Conservation (phyloP, 2,888 invertebrate genomes). For the Lottia gigantea region DNA sequence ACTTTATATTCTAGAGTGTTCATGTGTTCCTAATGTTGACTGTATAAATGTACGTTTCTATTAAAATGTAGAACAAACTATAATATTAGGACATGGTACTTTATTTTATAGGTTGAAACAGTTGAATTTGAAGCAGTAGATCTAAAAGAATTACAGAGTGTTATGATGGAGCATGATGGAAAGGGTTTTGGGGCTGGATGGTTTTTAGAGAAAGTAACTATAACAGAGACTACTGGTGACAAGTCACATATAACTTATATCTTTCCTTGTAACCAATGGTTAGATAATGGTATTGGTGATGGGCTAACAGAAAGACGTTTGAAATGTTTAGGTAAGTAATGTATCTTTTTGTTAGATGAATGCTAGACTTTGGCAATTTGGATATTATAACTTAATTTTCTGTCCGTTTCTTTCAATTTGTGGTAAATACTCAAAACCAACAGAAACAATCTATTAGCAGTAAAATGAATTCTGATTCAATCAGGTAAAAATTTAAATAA, state of each 20-base stretch:
- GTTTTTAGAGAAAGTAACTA: conserved; percentile 54
- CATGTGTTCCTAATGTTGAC: too few relatives aligned
- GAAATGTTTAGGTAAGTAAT: conserved; percentile 46
- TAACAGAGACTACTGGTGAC: conserved; percentile 45
- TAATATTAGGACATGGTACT: neutral
- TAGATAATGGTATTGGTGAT: conserved; percentile 61
- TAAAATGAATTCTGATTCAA: too few relatives aligned
- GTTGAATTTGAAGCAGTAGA: conserved; percentile 58
- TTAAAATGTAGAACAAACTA: too few relatives aligned
- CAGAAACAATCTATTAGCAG: too few relatives aligned
- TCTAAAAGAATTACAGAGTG: conserved; percentile 47
- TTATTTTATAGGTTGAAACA: conserved; percentile 42
- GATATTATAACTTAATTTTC: too few relatives aligned
- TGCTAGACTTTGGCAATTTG: too few relatives aligned
- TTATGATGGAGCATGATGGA: conserved; percentile 59
- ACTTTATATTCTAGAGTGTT: too few relatives aligned
- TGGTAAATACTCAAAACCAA: too few relatives aligned
- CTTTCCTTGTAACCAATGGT: conserved; percentile 62
- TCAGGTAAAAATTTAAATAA: too few relatives aligned
- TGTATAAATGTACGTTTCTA: too few relatives aligned
- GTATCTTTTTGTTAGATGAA: neutral
- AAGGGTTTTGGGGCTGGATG: conserved; percentile 59
- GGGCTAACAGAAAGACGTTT: conserved; percentile 56
- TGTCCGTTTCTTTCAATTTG: too few relatives aligned
- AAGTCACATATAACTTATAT: conserved; percentile 39